Evolutionary conservation across 2,888 invertebrate species (phyloP).

Genomic region (Gisinianus flammeolus): DNA sequence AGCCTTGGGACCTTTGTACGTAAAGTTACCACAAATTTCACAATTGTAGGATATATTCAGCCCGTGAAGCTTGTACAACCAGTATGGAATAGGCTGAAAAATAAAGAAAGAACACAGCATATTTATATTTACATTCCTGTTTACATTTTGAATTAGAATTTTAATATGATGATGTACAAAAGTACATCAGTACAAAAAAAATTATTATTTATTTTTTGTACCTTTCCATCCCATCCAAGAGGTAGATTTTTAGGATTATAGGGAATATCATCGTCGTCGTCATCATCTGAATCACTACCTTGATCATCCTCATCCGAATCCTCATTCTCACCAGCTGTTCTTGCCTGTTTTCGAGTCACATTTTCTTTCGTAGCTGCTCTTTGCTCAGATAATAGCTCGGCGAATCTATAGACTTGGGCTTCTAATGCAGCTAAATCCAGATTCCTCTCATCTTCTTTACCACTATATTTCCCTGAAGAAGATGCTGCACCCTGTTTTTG

Average conservation of each 20-base stretch:
- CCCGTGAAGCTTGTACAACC: constrained; percentile 98
- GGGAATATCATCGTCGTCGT: constrained; percentile 91
- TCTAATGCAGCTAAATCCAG: constrained; percentile 88
- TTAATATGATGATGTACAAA: too few relatives aligned
- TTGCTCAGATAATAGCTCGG: constrained; percentile 83
- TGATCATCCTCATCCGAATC: constrained; percentile 82
- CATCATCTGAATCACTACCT: constrained; percentile 76
- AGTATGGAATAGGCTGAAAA: constrained; percentile 79
- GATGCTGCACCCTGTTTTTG: constrained; percentile 60
- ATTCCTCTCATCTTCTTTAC: constrained; percentile 72
- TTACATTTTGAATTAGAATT: too few relatives aligned
- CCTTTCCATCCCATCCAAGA: constrained; percentile 98
- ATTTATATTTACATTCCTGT: too few relatives aligned
- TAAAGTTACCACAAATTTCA: constrained; percentile 98
- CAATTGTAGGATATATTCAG: constrained; percentile 98
- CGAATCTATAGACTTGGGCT: constrained; percentile 85
- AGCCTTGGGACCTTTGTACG: constrained; percentile 98
- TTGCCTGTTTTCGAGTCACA: constrained; percentile 96
- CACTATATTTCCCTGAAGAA: constrained; percentile 58
- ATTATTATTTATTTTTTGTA: constrained; percentile 61
- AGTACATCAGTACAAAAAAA: too few relatives aligned
- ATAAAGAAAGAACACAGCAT: neutral
- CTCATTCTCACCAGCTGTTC: constrained; percentile 90
- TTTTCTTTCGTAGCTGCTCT: constrained; percentile 94
- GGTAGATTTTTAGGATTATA: constrained; percentile 99